Conservation (phyloP, 30 jellyfish, hydroid and myxozoan genomes). For the Hydractinia echinata region DNA sequence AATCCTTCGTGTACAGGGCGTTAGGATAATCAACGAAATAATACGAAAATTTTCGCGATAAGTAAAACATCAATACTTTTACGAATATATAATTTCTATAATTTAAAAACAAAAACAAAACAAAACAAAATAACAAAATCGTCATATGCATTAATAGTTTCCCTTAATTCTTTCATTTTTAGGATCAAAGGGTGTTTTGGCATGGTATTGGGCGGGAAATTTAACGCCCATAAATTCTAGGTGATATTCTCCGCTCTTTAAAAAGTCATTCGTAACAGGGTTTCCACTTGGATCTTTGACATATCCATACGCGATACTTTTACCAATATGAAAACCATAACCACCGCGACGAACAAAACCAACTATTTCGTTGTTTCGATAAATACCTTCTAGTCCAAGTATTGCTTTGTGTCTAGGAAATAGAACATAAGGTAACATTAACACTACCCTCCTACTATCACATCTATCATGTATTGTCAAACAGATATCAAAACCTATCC, state of each 20-base stretch:
- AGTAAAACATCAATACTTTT: no score
- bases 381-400: slow-evolving; percentile 81
- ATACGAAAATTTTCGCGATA: no score
- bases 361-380: slow-evolving; percentile 61
- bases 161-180: slow-evolving; percentile 83
- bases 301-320: slow-evolving; percentile 89
- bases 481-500: no score
- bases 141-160: slow-evolving; percentile 21
- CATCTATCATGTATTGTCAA: no score
- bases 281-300: slow-evolving; percentile 66
- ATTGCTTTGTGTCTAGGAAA: slow-evolving; percentile 67
- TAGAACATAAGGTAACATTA: background rate
- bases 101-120: no score
- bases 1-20: no score
- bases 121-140: no score
- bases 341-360: slow-evolving; percentile 95
- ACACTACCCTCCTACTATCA: no score
- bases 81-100: no score
- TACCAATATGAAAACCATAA: slow-evolving; percentile 77
- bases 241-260: slow-evolving; percentile 62
- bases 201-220: slow-evolving; percentile 55
- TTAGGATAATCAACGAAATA: no score
- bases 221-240: slow-evolving; percentile 77
- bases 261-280: slow-evolving; percentile 54
- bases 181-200: slow-evolving; percentile 77